Conservation (phyloP, 2,113 vertebrate genomes). For the Tenrec ecaudatus region DNA sequence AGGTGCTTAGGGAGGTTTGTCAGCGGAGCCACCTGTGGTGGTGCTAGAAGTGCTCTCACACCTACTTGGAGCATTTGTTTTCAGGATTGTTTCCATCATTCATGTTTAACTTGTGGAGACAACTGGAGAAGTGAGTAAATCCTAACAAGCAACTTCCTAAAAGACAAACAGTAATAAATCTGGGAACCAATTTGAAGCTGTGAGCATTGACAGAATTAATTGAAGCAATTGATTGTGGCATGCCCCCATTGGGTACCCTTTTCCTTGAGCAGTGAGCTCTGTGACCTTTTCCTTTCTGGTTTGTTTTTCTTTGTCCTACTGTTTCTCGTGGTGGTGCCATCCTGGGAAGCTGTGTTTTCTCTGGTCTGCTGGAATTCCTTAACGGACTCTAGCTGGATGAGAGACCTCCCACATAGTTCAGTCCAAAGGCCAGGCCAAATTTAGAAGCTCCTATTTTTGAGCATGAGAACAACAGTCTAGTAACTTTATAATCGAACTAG, state of each 20-base stretch:
- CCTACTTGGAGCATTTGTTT: conserved; percentile 20
- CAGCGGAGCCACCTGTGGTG: too few species aligned
- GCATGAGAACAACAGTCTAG: not conserved
- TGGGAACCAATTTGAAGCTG: not conserved
- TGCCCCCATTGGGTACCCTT: not conserved
- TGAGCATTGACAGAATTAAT: not conserved
- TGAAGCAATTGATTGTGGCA: conserved; percentile 18
- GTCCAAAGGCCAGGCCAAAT: conserved; percentile 44
- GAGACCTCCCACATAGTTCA: conserved; percentile 41
- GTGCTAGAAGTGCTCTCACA: not conserved
- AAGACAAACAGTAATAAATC: conserved; percentile 20
- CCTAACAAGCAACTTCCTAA: conserved; percentile 1
- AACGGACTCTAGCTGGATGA: conserved; percentile 3
- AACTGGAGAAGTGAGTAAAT: conserved; percentile 49
- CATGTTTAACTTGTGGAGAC: conserved; percentile 53
- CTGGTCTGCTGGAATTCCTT: conserved; percentile 11
- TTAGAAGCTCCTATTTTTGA: conserved; percentile 46
- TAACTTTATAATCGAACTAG: conserved; percentile 6
- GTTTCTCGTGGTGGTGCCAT: conserved; percentile 44
- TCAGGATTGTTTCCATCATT: conserved; percentile 19
- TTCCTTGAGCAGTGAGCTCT: conserved; percentile 36
- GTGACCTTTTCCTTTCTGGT: conserved; percentile 37
- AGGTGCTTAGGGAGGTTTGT: not conserved
- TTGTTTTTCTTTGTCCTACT: conserved; percentile 53
- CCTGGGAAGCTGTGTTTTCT: conserved; percentile 46